These are phyloP conservation scores for Drosophila nr. fundita DNA, from an alignment of 2,888 invertebrate species.

Conservation along the genomic window DNA sequence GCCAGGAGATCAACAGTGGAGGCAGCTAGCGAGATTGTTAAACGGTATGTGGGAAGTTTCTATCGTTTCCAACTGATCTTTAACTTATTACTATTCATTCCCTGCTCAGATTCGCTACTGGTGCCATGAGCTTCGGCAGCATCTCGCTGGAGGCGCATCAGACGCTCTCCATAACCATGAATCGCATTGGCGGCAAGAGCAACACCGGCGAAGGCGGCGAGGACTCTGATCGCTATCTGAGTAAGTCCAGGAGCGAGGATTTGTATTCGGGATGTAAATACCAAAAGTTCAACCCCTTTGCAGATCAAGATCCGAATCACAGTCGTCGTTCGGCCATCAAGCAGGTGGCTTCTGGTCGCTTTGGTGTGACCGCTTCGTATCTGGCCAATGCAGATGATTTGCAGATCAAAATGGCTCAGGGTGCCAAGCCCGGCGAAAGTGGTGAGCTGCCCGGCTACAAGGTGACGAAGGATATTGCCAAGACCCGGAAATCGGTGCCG, in stretches of 20 bases:
- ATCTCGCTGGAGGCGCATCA: slow-evolving; percentile 98
- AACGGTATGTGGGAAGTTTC: slow-evolving; percentile 89
- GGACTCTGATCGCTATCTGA: slow-evolving; percentile 91
- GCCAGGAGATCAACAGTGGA: slow-evolving; percentile 95
- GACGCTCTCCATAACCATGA: slow-evolving; percentile 98
- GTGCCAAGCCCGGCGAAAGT: slow-evolving; percentile 99
- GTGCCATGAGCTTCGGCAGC: slow-evolving; percentile 98
- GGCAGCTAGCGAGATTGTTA: slow-evolving; percentile 96
- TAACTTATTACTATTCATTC: background rate
- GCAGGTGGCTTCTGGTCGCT: slow-evolving; percentile 99
- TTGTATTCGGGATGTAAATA: background rate
- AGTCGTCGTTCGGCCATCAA: slow-evolving; percentile 98
- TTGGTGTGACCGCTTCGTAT: slow-evolving; percentile 99
- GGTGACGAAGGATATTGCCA: slow-evolving; percentile 97
- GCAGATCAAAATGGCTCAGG: slow-evolving; percentile 99
- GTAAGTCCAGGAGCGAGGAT: slow-evolving; percentile 66
- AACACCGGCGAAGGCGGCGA: slow-evolving; percentile 99
- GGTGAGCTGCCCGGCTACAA: slow-evolving; percentile 97
- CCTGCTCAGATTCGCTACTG: slow-evolving; percentile 85
- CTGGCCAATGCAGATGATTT: slow-evolving; percentile 98
- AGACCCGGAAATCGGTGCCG: slow-evolving; percentile 97
- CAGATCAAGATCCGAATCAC: slow-evolving; percentile 90
- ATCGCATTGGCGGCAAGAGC: slow-evolving; percentile 97
- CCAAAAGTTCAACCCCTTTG: background rate
- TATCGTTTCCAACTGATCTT: background rate